These are phyloP conservation scores for Salvelinus alpinus DNA, from an alignment of 2,113 vertebrate genomes.

Conservation along the genomic window DNA sequence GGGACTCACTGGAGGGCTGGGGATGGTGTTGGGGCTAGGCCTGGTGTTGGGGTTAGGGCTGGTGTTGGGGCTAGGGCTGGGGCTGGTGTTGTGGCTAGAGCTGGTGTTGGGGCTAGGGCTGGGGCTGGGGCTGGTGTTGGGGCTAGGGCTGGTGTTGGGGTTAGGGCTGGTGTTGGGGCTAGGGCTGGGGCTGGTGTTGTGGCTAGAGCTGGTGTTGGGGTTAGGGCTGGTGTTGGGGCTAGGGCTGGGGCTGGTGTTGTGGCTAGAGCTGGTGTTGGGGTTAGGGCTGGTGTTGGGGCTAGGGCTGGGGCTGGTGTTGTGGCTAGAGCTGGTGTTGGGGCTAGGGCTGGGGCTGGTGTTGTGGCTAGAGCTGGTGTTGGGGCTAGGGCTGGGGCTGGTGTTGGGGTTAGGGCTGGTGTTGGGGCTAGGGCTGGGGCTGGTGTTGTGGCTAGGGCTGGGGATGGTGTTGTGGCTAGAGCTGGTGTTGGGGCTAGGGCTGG, in stretches of 20 bases:
- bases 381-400: background rate
- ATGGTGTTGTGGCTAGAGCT: no score
- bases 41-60: background rate
- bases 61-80: background rate
- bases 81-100: background rate
- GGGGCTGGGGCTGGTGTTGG: background rate
- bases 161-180: background rate
- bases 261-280: no score
- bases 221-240: background rate
- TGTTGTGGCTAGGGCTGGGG: background rate
- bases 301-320: no score
- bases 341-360: background rate
- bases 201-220: background rate
- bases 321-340: background rate
- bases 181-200: background rate
- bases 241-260: constrained; percentile 16
- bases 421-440: background rate
- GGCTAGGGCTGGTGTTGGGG: background rate
- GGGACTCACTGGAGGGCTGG: background rate
- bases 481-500: background rate
- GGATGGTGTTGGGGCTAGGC: background rate
- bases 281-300: background rate
- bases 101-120: background rate
- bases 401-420: background rate
- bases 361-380: background rate